Percentiles rank a stretch among this genome's conserved stretches.
phyloP scores from a whole-genome alignment of 2,797 vertebrate species.

The Emys orbicularis region DNA sequence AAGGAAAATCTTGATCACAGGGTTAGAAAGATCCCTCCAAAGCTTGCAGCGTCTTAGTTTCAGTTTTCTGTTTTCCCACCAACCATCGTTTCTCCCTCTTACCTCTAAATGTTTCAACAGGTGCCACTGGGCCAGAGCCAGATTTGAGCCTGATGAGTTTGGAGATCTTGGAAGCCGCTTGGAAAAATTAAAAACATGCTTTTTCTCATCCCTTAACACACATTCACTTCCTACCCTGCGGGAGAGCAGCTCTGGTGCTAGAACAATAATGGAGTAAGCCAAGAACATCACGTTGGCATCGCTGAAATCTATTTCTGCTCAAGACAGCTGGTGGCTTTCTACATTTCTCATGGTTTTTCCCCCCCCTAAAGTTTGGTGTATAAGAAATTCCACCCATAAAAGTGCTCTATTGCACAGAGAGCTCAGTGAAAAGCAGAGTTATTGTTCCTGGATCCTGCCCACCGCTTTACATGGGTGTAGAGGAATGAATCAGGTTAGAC shows the following conservation, averaged over 20 bases:
- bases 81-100: constrained; percentile 74
- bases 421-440: neutral
- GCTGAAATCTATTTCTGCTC: constrained; percentile 13
- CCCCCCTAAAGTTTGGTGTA: neutral
- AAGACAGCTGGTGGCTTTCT: constrained; percentile 32
- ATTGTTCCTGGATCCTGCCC: fast-evolving
- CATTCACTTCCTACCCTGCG: fast-evolving
- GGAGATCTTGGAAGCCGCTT: constrained; percentile 89
- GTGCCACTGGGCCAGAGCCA: constrained; percentile 85
- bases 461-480: fast-evolving
- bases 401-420: fast-evolving
- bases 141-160: constrained; percentile 88
- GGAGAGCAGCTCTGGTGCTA: neutral
- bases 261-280: constrained; percentile 9
- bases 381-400: neutral
- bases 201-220: constrained; percentile 7
- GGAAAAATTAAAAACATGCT: constrained; percentile 74
- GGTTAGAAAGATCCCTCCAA: neutral
- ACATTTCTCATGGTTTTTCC: neutral
- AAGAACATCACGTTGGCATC: neutral
- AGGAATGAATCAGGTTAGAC: fast-evolving
- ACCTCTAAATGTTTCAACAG: constrained; percentile 90
- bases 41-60: neutral
- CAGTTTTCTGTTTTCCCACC: too few species aligned
- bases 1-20: neutral